A percentile compares a stretch with the other conserved stretches of the same genome.
Conservation (phyloP, 2,888 invertebrate genomes). For the Petrolisthes cinctipes region DNA sequence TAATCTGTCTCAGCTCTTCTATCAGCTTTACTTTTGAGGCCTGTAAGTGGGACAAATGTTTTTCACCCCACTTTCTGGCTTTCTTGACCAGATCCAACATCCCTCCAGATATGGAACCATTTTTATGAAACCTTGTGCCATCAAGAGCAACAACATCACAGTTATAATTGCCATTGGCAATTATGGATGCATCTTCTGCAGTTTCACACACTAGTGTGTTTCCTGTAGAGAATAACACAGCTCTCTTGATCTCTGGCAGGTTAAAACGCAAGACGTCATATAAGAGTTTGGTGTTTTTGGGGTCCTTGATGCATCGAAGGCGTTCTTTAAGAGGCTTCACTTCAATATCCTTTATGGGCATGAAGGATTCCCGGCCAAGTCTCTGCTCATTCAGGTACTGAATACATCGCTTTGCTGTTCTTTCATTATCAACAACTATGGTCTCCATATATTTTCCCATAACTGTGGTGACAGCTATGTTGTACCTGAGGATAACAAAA, state of each 20-base stretch:
- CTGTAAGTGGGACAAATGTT: conserved; percentile 93
- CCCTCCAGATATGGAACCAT: conserved; percentile 97
- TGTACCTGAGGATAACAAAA: conserved; percentile 75
- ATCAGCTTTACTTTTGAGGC: conserved; percentile 91
- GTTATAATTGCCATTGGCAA: conserved; percentile 90
- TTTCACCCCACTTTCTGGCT: conserved; percentile 99
- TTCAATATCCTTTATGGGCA: conserved; percentile 94
- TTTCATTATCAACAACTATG: conserved; percentile 98
- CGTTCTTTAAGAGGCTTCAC: conserved; percentile 94
- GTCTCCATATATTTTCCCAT: conserved; percentile 99
- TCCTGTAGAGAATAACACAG: conserved; percentile 97
- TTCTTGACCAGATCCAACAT: conserved; percentile 93
- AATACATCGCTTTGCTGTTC: conserved; percentile 95
- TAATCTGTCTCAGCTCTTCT: conserved; percentile 91
- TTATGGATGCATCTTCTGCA: conserved; percentile 96
- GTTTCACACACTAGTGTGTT: conserved; percentile 98
- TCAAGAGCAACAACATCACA: conserved; percentile 92
- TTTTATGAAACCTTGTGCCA: conserved; percentile 99
- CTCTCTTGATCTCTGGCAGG: conserved; percentile 88
- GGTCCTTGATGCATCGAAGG: conserved; percentile 90
- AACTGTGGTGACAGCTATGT: conserved; percentile 96
- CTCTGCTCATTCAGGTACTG: conserved; percentile 97
- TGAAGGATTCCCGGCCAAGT: conserved; percentile 97
- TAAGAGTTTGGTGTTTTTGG: conserved; percentile 93
- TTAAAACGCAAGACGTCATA: conserved; percentile 97